Conservation (phyloP, 1,140 invertebrate genomes). For the Philopotamus ludificatus region DNA sequence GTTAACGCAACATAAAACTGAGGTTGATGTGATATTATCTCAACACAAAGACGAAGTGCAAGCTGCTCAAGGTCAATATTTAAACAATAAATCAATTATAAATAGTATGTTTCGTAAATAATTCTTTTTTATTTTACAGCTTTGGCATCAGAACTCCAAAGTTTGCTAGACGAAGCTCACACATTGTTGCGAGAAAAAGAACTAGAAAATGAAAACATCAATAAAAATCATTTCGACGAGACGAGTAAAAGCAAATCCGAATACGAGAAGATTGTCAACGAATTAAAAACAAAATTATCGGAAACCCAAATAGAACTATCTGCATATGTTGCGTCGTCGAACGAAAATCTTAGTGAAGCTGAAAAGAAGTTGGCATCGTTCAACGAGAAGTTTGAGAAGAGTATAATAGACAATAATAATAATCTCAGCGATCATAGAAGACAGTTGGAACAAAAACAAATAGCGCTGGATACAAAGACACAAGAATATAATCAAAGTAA, state of each 20-base stretch:
- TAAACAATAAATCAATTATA: not conserved
- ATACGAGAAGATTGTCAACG: constrained; percentile 51
- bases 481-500: constrained; percentile 55
- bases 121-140: constrained; percentile 47
- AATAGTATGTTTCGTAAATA: not conserved
- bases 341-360: constrained; percentile 50
- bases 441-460: constrained; percentile 52
- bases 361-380: constrained; percentile 53
- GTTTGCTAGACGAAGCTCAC: constrained; percentile 54
- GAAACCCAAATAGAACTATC: constrained; percentile 53
- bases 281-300: constrained; percentile 52
- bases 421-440: constrained; percentile 51
- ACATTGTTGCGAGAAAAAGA: constrained; percentile 54
- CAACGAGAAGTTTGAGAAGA: constrained; percentile 54
- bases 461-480: constrained; percentile 52
- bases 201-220: constrained; percentile 53
- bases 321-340: constrained; percentile 51
- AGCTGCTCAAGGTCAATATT: constrained; percentile 43
- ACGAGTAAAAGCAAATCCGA: constrained; percentile 49
- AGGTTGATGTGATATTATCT: constrained; percentile 45
- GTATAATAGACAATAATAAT: constrained; percentile 53
- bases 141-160: constrained; percentile 53
- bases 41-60: constrained; percentile 53
- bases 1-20: constrained; percentile 48
- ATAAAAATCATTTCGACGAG: constrained; percentile 55